phyloP scores from a whole-genome alignment of 2,797 vertebrate genomes.

The Pelobates cultripes region DNA sequence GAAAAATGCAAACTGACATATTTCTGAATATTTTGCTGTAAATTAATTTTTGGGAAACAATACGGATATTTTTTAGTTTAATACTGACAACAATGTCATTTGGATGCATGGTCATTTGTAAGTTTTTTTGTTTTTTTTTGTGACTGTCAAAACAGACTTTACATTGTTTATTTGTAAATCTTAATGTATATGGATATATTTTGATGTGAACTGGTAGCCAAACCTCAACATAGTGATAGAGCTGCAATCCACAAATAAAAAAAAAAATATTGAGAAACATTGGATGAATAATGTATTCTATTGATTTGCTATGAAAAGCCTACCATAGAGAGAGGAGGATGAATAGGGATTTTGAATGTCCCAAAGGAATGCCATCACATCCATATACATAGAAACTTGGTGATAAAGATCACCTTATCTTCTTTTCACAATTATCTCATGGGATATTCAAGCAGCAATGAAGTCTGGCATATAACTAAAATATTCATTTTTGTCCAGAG shows the following conservation, averaged over 20 bases:
- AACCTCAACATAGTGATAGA: constrained; percentile 25
- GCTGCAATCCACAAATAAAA: constrained; percentile 23
- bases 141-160: too few species aligned
- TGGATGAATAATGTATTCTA: constrained; percentile 50
- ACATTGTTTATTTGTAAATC: too few species aligned
- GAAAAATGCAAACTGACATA: too few species aligned
- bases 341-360: constrained; percentile 48
- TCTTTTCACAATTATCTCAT: constrained; percentile 39
- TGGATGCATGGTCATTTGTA: too few species aligned
- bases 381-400: constrained; percentile 48
- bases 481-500: constrained; percentile 5
- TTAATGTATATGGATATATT: too few species aligned
- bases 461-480: not conserved
- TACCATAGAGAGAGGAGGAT: constrained; percentile 23
- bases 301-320: constrained; percentile 47
- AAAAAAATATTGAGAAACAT: constrained; percentile 25
- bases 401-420: constrained; percentile 48
- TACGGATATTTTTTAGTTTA: too few species aligned
- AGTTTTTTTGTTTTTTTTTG: too few species aligned
- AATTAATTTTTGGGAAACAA: too few species aligned
- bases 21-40: too few species aligned
- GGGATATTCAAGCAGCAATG: constrained; percentile 15
- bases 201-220: too few species aligned
- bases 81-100: too few species aligned
- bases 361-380: constrained; percentile 34